phyloP scores from a whole-genome alignment of 2,888 invertebrate species.

The Chelonus formosanus region DNA sequence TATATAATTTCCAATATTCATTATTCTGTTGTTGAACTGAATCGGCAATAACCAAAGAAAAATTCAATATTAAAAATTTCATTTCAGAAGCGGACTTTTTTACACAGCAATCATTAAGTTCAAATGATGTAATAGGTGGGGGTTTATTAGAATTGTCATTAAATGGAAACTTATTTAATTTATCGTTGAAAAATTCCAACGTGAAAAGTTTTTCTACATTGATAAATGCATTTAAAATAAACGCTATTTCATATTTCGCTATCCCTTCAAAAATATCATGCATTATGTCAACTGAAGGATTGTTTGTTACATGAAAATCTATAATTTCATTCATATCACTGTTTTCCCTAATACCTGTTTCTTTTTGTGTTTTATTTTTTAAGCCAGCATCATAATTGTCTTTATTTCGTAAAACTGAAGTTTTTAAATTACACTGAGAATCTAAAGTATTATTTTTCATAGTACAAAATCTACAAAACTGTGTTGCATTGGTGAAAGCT shows the following conservation, averaged over 20 bases:
- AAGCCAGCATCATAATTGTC: constrained; percentile 1
- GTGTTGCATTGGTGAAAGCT: neutral
- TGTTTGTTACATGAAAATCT: constrained; percentile 11
- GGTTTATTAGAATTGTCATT: constrained; percentile 5
- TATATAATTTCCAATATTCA: constrained; percentile 28
- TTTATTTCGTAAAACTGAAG: constrained; percentile 9
- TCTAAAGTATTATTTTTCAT: neutral
- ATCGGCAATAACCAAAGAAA: constrained; percentile 3
- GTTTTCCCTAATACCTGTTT: neutral
- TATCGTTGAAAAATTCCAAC: constrained; percentile 2
- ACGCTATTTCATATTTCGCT: neutral
- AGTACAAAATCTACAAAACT: constrained; percentile 17
- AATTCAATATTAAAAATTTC: constrained; percentile 18
- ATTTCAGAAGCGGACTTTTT: constrained; percentile 21
- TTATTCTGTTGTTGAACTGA: constrained; percentile 18
- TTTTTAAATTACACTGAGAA: neutral
- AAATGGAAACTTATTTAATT: constrained; percentile 10
- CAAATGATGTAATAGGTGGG: neutral
- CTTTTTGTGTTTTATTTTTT: neutral
- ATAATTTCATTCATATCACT: neutral
- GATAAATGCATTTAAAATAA: constrained; percentile 4
- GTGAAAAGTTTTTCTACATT: neutral
- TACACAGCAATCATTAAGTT: neutral
- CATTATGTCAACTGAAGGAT: constrained; percentile 11
- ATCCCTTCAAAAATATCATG: constrained; percentile 15